Evolutionary conservation across 2,113 vertebrate species (phyloP), one percentile per base, ranked within the genome.

Genomic region (Probosciger aterrimus): DNA sequence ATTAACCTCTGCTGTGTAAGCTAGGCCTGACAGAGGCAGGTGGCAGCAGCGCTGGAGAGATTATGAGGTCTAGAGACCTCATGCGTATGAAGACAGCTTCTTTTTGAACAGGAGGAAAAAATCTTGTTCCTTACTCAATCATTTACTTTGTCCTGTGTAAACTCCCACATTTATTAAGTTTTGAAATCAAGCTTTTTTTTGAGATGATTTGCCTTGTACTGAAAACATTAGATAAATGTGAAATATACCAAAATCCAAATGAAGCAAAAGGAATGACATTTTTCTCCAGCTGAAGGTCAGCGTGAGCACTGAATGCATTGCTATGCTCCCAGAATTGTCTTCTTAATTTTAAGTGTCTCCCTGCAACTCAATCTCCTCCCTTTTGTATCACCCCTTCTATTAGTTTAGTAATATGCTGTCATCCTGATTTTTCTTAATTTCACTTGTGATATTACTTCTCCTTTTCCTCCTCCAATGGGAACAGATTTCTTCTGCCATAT

Each of bases 401-500:
- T 95, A 94, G 60, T 93, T 93, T 87, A 57, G 75, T 75, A 90
- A 96, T 55, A 60, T 64, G 41, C 95, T 97, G 93, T 93, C 78
- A 81, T 94, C 83, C 94, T 93, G 84, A 90, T 94, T 95, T 76
- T 97, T 90, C 75, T 91, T 91, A 86, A 95, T 95, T 98, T 97
- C 0, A 4, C 86, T 90, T 77, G 91, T 90, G 96, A 95, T 95
- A 93, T 92, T 95, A 93, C 82, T 96, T 97, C 77, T 96, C 89
- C 50, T 95, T 95, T 93, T 79, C 24, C 33, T 41, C 15, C 71
- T 86, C 91, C 96, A 94, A 68, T 84, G 92, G 57, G 73, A 97
- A 78, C 95, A 96, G 74, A 95, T 92, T 96, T 97, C 91, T 97
- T 88, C 93, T 95, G 92, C 95, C 96, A 96, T 95, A 89, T 95